A percentile compares a stretch with the other conserved stretches of the same genome.
Conservation (phyloP, 2,113 vertebrate species). For the Halichoeres trimaculatus region DNA sequence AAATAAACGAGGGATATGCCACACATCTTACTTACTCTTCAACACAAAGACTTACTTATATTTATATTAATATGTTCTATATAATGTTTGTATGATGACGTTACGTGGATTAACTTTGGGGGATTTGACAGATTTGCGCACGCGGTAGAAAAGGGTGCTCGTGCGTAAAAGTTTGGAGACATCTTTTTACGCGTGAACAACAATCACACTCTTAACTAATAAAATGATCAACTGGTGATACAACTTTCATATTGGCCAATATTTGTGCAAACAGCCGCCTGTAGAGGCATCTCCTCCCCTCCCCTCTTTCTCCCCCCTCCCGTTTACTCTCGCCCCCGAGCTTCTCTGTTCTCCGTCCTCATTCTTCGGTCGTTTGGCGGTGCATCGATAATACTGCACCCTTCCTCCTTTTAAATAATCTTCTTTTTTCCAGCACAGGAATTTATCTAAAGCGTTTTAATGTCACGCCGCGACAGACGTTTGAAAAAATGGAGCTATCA, state of each 20-base stretch:
- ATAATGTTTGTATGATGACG: neutral
- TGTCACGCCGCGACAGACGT: conserved; percentile 83
- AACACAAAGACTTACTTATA: neutral
- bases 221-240: conserved; percentile 65
- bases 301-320: conserved; percentile 67
- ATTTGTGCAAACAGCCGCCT: conserved; percentile 79
- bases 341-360: conserved; percentile 79
- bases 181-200: conserved; percentile 41
- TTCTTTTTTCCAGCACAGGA: conserved; percentile 60
- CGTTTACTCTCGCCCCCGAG: conserved; percentile 75
- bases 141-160: neutral
- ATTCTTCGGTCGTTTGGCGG: conserved; percentile 76
- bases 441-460: conserved; percentile 79
- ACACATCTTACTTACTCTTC: neutral
- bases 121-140: neutral
- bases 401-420: conserved; percentile 40
- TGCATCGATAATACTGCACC: conserved; percentile 75
- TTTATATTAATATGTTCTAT: neutral
- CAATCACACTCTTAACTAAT: conserved; percentile 14
- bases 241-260: conserved; percentile 69
- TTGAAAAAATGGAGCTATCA: conserved; percentile 83
- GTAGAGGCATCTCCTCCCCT: conserved; percentile 80
- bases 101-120: neutral
- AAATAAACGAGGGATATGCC: fast-evolving
- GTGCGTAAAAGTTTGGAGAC: conserved; percentile 70